These are phyloP conservation scores for Brachymystax lenok DNA, from an alignment of 2,797 vertebrate genomes.

Conservation along the genomic window DNA sequence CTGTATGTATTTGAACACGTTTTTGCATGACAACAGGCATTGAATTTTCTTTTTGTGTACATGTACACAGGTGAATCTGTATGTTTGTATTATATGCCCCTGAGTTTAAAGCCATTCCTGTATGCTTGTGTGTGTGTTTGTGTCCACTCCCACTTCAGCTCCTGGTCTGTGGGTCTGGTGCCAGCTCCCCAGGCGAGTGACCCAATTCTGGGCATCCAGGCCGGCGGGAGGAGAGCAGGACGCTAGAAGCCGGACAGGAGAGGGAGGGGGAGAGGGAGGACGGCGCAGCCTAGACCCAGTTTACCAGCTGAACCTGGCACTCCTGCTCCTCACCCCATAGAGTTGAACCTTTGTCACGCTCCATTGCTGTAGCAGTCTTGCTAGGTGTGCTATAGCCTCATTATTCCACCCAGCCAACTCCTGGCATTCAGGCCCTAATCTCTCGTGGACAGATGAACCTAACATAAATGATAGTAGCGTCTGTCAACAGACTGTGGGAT, in stretches of 20 bases:
- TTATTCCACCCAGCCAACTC: slow-evolving; percentile 23
- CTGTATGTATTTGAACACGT: neutral
- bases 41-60: no score
- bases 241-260: slow-evolving; percentile 6
- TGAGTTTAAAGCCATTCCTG: no score
- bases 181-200: neutral
- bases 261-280: neutral
- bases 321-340: neutral
- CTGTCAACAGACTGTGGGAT: no score
- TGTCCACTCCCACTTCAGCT: slow-evolving; percentile 11
- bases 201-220: neutral
- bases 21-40: no score
- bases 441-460: no score
- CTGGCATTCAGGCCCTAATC: neutral
- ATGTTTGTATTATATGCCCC: neutral
- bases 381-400: slow-evolving; percentile 36
- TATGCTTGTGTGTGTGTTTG: neutral
- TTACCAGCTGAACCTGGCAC: neutral
- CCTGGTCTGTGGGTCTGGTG: slow-evolving; percentile 5
- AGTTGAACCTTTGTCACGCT: neutral
- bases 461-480: no score
- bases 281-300: slow-evolving; percentile 3
- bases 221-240: neutral
- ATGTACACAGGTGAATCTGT: neutral
- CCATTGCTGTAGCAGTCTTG: slow-evolving; percentile 30